These are phyloP conservation scores for Procapra przewalskii DNA, from an alignment of 2,113 vertebrate species.

Conservation along the genomic window DNA sequence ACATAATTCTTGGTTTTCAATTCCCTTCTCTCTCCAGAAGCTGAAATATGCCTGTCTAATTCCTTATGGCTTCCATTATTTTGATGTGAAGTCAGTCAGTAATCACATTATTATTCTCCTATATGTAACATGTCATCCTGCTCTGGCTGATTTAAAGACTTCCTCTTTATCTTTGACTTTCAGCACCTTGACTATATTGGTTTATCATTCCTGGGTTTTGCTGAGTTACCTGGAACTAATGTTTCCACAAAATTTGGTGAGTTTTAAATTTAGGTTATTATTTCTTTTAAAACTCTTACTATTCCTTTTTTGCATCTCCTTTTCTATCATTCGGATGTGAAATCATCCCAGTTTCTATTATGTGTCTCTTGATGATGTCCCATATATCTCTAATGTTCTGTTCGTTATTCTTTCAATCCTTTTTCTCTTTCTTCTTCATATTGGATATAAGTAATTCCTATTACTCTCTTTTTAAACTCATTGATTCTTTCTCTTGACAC, in stretches of 20 bases:
- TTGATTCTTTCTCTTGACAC: not conserved
- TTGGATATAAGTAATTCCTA: not conserved
- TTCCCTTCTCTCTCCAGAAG: not conserved
- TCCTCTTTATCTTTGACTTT: constrained; percentile 16
- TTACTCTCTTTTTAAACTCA: not conserved
- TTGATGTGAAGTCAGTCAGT: not conserved
- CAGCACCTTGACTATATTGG: not conserved
- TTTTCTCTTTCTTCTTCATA: not conserved
- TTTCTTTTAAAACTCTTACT: not conserved
- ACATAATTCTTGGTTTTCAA: not conserved
- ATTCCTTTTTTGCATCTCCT: not conserved
- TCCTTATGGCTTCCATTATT: not conserved
- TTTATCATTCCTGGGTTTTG: not conserved
- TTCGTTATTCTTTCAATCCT: not conserved
- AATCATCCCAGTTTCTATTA: not conserved
- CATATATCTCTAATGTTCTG: not conserved
- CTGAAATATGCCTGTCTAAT: not conserved
- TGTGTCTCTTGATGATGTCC: not conserved
- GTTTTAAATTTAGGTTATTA: not conserved
- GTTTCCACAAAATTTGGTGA: not conserved
- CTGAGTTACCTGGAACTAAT: not conserved
- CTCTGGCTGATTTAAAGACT: not conserved
- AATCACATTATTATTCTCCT: not conserved
- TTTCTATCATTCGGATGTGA: not conserved
- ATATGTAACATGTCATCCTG: not conserved